Evolutionary conservation across 64 coral and sea anemone genomes (phyloP).

Genomic region (Anthopleura sola): DNA sequence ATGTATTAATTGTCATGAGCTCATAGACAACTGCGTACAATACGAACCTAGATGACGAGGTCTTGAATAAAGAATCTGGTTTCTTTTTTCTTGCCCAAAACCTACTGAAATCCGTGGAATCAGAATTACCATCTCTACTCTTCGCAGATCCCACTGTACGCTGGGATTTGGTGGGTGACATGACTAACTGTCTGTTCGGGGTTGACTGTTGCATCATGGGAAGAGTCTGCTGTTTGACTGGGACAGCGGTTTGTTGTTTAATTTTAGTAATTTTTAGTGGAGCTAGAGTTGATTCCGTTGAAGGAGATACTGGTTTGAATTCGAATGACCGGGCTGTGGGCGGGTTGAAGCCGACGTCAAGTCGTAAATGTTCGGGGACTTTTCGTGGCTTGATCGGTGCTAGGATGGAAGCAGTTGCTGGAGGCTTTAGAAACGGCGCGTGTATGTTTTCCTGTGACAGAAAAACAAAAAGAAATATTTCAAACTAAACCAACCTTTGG

Average conservation of each 20-base stretch:
- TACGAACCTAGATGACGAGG: slow-evolving; percentile 20
- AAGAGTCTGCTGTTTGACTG: slow-evolving; percentile 12
- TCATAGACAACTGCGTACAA: too few relatives aligned
- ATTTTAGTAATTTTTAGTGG: slow-evolving; percentile 67
- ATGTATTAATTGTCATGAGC: too few relatives aligned
- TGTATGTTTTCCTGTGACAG: slow-evolving; percentile 47
- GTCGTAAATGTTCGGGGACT: slow-evolving; percentile 70
- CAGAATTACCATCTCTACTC: slow-evolving; percentile 26
- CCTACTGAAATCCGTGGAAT: neutral
- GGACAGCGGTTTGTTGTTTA: slow-evolving; percentile 14
- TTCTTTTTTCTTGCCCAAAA: slow-evolving; percentile 38
- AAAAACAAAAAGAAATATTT: neutral
- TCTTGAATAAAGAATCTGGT: neutral
- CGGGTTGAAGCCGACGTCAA: slow-evolving; percentile 52
- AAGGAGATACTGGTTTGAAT: slow-evolving; percentile 48
- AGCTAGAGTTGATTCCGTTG: slow-evolving; percentile 27
- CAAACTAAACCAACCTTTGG: neutral
- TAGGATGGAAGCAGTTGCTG: slow-evolving; percentile 29
- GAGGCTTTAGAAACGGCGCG: slow-evolving; percentile 26
- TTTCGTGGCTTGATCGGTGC: slow-evolving; percentile 67
- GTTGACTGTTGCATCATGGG: slow-evolving; percentile 2
- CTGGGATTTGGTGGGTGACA: slow-evolving; percentile 16
- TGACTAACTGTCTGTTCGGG: slow-evolving; percentile 12
- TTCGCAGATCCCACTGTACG: slow-evolving; percentile 10
- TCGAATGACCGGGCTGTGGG: slow-evolving; percentile 51